Conservation (phyloP, 2,113 vertebrate genomes). For the Climacteris rufus region DNA sequence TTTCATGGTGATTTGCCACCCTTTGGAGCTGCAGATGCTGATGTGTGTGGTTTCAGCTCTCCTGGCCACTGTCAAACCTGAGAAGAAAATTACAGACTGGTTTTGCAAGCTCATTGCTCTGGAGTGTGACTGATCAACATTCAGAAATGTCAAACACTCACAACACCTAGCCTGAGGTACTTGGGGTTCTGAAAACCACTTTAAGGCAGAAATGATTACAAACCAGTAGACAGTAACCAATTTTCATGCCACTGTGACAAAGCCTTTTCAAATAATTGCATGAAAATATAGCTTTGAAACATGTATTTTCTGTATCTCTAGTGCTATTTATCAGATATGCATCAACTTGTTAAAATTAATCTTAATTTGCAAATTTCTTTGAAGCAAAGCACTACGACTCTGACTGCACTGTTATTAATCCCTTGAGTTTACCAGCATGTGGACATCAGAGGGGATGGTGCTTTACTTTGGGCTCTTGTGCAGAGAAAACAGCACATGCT, state of each 20-base stretch:
- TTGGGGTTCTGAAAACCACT: not conserved
- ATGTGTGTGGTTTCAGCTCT: not conserved
- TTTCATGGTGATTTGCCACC: not conserved
- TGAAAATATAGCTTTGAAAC: not conserved
- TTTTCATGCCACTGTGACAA: not conserved
- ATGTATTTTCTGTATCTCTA: not conserved
- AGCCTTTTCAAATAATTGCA: slow-evolving; percentile 47
- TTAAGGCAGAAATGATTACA: not conserved
- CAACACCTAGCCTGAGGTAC: not conserved
- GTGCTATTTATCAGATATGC: slow-evolving; percentile 27
- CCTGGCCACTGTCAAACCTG: not conserved
- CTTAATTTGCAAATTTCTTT: slow-evolving; percentile 41
- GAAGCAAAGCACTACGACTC: not conserved
- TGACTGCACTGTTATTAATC: slow-evolving; percentile 4
- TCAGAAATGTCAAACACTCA: not conserved
- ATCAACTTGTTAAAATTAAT: slow-evolving; percentile 56
- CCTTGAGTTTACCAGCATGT: not conserved
- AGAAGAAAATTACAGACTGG: not conserved
- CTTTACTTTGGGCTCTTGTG: not conserved
- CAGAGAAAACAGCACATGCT: not conserved
- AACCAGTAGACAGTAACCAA: slow-evolving; percentile 4
- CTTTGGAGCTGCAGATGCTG: not conserved
- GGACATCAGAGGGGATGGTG: not conserved
- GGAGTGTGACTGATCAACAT: not conserved
- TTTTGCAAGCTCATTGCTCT: not conserved